A percentile compares a stretch with the other conserved stretches of the same genome.
Conservation (phyloP, 2,888 invertebrate species). For the Ichneumon xanthorius region DNA sequence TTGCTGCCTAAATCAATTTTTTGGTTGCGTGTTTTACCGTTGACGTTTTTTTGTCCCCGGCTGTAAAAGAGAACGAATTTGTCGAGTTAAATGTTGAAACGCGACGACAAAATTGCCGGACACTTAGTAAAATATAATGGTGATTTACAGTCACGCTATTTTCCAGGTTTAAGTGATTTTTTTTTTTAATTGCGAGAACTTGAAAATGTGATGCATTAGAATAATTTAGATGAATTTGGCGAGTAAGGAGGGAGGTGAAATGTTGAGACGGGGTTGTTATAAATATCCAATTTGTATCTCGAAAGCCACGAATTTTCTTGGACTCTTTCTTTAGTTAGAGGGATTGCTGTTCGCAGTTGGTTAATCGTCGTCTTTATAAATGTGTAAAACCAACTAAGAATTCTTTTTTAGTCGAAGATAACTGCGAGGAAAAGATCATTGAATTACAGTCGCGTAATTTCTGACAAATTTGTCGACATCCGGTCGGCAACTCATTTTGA, state of each 20-base stretch:
- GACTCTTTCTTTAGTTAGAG: constrained; percentile 2
- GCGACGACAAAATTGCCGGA: constrained; percentile 17
- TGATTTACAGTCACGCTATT: neutral
- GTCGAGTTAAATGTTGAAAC: constrained; percentile 8
- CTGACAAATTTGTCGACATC: neutral
- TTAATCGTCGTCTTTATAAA: constrained; percentile 48
- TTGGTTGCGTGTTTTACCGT: constrained; percentile 47
- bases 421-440: neutral
- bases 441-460: neutral
- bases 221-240: constrained; percentile 57
- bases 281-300: constrained; percentile 24
- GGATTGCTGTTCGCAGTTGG: constrained; percentile 53
- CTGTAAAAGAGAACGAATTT: neutral
- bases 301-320: constrained; percentile 3
- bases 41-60: neutral
- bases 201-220: constrained; percentile 28
- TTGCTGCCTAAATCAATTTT: constrained; percentile 30
- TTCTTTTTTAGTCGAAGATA: constrained; percentile 4
- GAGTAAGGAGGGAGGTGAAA: neutral
- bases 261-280: constrained; percentile 24
- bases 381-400: constrained; percentile 59
- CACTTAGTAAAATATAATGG: neutral
- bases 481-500: neutral
- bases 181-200: constrained; percentile 12
- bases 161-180: constrained; percentile 2